Evolutionary conservation across 2,888 invertebrate genomes (phyloP), one percentile per base, ranked within the genome.

Genomic region (Dascillus cervinus): DNA sequence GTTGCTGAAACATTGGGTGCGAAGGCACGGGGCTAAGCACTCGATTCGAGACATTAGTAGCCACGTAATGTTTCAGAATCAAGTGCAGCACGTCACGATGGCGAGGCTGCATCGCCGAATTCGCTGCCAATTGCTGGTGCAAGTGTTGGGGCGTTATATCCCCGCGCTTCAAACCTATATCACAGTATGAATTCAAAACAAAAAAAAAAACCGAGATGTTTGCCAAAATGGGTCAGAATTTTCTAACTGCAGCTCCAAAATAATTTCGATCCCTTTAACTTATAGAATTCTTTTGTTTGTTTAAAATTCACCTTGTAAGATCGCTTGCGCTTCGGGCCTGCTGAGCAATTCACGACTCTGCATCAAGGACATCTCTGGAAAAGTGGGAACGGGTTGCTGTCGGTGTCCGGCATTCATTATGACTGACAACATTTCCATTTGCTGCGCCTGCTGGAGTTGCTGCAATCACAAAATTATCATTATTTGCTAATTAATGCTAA

Each of bases 111-210:
- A 81, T 70, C 8, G 78, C 79, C 2, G 81, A 79, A 64, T 84
- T 84, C 53, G 68, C 69, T 50, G 71, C 71, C 32, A 86, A 68
- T 58, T 87, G 86, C 58, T 84, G 82, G 59, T 84, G 76, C 46
- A 87, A 64, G 54, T 83, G 78, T 52, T 79, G 79, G 13, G 74
- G 71, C 2, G 84, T 82, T 36, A 87, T 77, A 62, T 87, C 85
- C 34, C 86, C 86, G 11, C 79, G 76, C 51, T 79, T 77, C 53
- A 87, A 64, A 44, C 83, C 82, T 80, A 61, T 15, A 58, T 29
- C 12, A 29, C n/a, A n/a, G n/a, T n/a, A n/a, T n/a, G n/a, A n/a
- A n/a, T n/a, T n/a, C n/a, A n/a, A n/a, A n/a, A n/a, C n/a, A n/a
- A n/a, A n/a, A n/a, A n/a, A n/a, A n/a, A n/a, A n/a, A n/a, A n/a